Evolutionary conservation across 1,140 invertebrate genomes (phyloP), one percentile per base, ranked within the genome.

Genomic region (Macrotrachela quadricornifera): DNA sequence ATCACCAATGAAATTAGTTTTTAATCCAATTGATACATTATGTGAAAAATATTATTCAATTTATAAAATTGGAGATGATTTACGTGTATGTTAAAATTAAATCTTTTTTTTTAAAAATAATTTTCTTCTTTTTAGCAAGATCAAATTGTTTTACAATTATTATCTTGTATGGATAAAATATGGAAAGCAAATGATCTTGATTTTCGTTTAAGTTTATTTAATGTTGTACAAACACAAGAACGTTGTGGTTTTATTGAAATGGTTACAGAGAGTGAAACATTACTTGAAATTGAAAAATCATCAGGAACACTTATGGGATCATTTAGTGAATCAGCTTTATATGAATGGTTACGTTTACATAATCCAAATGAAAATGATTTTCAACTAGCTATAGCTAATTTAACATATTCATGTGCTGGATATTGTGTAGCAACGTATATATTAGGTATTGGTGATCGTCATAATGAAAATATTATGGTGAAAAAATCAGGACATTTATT

Each of bases 381-480:
- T 65, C 80, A 86, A 59, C 72, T 85, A 68, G 72, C 74, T 43
- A 64, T 76, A 10, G 72, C 75, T 39, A 77, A 77, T 57, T 78
- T 77, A 60, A 72, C 72, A 69, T 79, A 82, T 0, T 96, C 90
- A 0, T 96, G 91, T 73, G 91, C 92, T 46, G 94, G 88, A 0
- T 99, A 96, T 67, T 94, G 90, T 70, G 90, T 99, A 4, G 88
- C 85, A 0, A 99, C 92, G 0, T 97, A 96, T 68, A 78, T 99
- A 46, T 73, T 99, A 16, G 92, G 94, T 17, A 90, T 99, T 48
- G 92, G 94, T 71, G 94, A 99, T 74, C 76, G 94, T 44, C 94
- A 99, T 68, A 99, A 97, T 71, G 94, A 99, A 68, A 99, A 99
- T 70, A 99, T 99, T 57, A 94, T 99, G 90, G 64, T 99, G n/a